These are phyloP conservation scores for Coturnix japonica DNA, from an alignment of 2,113 vertebrate species.

Conservation along the genomic window DNA sequence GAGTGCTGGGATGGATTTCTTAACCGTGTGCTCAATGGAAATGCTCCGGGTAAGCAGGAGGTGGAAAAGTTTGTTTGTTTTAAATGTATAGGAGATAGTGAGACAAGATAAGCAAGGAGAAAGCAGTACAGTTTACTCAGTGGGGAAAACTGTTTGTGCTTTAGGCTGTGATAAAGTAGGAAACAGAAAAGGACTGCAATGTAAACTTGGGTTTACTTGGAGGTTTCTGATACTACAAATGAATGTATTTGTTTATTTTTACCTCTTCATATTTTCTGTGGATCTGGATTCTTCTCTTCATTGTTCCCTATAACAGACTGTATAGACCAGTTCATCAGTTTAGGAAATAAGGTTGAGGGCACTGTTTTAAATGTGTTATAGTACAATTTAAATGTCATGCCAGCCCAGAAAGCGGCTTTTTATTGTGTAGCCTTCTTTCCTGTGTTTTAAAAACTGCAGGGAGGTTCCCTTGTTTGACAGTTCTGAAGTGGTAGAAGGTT, in stretches of 20 bases:
- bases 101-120: background rate
- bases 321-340: background rate
- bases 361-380: background rate
- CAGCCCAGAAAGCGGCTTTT: background rate
- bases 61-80: background rate
- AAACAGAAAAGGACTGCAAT: background rate
- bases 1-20: background rate
- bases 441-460: background rate
- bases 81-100: background rate
- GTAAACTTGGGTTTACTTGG: background rate
- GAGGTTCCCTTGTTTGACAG: background rate
- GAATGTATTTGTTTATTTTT: background rate
- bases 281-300: constrained; percentile 3
- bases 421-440: background rate
- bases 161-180: background rate
- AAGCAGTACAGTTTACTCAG: background rate
- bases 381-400: background rate
- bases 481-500: background rate
- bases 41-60: constrained; percentile 18
- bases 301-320: constrained; percentile 15
- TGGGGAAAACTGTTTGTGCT: background rate
- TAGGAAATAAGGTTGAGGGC: background rate
- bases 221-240: background rate
- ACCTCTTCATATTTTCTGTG: background rate
- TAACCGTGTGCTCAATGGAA: background rate